Conservation (phyloP, 1,140 invertebrate genomes). For the Plutomurus gul region DNA sequence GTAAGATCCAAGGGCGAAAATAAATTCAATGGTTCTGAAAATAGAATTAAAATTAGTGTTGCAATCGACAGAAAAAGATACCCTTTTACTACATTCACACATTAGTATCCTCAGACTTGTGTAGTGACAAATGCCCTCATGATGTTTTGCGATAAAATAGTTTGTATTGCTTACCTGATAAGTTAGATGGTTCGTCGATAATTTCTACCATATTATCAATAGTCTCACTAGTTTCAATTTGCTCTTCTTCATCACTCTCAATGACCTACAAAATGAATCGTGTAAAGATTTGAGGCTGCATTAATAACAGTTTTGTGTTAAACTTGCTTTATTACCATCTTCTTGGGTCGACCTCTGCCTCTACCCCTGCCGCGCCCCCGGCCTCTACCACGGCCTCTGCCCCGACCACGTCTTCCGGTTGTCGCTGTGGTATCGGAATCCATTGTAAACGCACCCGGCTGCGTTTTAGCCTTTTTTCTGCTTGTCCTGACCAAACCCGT, state of each 20-base stretch:
- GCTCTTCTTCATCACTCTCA: constrained; percentile 52
- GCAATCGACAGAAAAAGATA: too few species aligned
- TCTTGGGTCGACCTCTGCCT: constrained; percentile 42
- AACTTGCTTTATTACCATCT: constrained; percentile 40
- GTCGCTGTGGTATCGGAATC: not conserved
- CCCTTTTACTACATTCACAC: too few species aligned
- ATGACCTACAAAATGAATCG: constrained; percentile 38
- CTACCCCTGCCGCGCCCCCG: constrained; percentile 33
- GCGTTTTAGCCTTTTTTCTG: too few species aligned
- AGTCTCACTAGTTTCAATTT: constrained; percentile 50
- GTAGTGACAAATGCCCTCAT: too few species aligned
- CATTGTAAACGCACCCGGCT: too few species aligned
- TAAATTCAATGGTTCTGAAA: not conserved
- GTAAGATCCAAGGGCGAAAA: not conserved
- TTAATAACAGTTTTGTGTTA: too few species aligned
- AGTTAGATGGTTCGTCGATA: constrained; percentile 17
- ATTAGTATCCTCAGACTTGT: too few species aligned
- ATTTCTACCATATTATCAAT: constrained; percentile 49
- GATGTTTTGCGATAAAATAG: too few species aligned
- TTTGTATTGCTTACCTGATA: constrained; percentile 3
- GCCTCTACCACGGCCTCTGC: constrained; percentile 37
- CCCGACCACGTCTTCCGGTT: constrained; percentile 26
- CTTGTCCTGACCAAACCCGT: too few species aligned
- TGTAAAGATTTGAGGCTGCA: not conserved
- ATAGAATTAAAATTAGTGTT: too few species aligned